A percentile compares a stretch with the other conserved stretches of the same genome.
phyloP scores from a whole-genome alignment of 2,888 invertebrate genomes.

The Ceramica pisi region DNA sequence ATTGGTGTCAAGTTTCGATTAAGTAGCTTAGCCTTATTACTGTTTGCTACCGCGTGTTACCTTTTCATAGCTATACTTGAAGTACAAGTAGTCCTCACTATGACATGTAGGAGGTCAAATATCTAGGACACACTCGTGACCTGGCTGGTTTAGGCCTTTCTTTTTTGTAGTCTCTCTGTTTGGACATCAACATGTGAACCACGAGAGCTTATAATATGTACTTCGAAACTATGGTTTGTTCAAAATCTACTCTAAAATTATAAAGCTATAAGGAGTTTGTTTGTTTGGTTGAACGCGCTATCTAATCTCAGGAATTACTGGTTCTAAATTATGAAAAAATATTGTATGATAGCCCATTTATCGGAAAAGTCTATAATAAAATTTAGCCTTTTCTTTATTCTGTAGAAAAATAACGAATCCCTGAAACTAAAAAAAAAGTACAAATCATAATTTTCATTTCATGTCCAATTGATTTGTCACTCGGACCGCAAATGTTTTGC shows the following conservation, averaged over 20 bases:
- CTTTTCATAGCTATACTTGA: conserved; percentile 12
- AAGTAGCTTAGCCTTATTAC: conserved; percentile 18
- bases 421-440: neutral
- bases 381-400: neutral
- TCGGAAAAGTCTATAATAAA: too few species aligned
- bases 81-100: conserved; percentile 6
- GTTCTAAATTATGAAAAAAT: too few species aligned
- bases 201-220: neutral
- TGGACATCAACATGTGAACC: neutral
- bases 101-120: conserved; percentile 21
- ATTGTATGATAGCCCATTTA: too few species aligned
- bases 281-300: too few species aligned
- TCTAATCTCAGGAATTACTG: too few species aligned
- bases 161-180: conserved; percentile 15
- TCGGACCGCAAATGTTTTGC: conserved; percentile 50
- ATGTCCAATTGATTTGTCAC: conserved; percentile 16
- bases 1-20: conserved; percentile 28
- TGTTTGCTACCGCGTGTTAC: neutral
- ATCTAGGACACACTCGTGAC: conserved; percentile 46
- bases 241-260: too few species aligned
- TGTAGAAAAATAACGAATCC: neutral
- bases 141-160: conserved; percentile 9
- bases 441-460: conserved; percentile 19
- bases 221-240: too few species aligned
- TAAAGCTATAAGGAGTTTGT: too few species aligned